Evolutionary conservation across 2,113 vertebrate species (phyloP).

Genomic region (Erinaceus europaeus): DNA sequence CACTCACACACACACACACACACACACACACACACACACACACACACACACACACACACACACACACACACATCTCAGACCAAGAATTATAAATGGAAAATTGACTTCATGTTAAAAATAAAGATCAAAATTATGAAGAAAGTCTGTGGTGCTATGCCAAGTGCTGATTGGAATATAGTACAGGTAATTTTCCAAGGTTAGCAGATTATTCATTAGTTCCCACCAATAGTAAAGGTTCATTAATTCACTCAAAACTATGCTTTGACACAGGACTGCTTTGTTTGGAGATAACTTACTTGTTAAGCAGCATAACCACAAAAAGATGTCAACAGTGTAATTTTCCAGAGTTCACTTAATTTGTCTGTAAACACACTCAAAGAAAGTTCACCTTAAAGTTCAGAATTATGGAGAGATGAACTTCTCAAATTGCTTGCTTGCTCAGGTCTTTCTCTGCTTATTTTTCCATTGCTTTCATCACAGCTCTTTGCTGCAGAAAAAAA

Average conservation of each 20-base stretch:
- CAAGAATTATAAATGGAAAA: conserved; percentile 41
- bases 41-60: too few relatives aligned
- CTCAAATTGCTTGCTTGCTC: background rate
- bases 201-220: conserved; percentile 36
- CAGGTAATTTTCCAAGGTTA: conserved; percentile 31
- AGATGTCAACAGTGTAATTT: background rate
- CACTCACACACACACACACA: too few relatives aligned
- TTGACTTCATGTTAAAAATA: conserved; percentile 49
- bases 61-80: background rate
- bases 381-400: conserved; percentile 24
- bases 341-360: conserved; percentile 30
- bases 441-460: background rate
- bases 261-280: background rate
- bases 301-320: conserved; percentile 14
- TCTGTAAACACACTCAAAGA: conserved; percentile 9
- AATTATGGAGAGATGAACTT: background rate
- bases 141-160: background rate
- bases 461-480: background rate
- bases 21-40: too few relatives aligned
- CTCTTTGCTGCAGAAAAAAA: background rate
- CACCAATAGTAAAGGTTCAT: background rate
- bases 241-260: background rate
- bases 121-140: conserved; percentile 24
- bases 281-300: conserved; percentile 15
- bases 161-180: conserved; percentile 16